Base-by-base conservation (phyloP, 2,888 invertebrate species). In the Thumatha senex region DNA sequence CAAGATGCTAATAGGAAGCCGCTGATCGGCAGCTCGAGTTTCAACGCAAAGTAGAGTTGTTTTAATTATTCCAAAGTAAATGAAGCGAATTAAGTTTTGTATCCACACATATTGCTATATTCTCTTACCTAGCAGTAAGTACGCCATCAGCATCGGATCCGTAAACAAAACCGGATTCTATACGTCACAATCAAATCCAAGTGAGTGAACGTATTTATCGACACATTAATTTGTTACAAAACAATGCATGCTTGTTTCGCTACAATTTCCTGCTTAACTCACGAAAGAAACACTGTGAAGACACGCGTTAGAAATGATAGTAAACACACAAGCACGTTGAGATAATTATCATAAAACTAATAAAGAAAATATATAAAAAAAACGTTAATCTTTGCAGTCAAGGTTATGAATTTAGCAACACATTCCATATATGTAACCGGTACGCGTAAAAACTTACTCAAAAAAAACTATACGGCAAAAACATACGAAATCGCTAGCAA, bases 61-160 rank as follows among this genome's bases (percentile, higher is more conserved):
- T 24, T 5, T 5, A 24, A 24, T 24, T 24, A 24, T 24, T 24
- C 18, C 18, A 24, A 2, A 24, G 5, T 24, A 24, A 2, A 24
- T 2, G 18, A 4, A 24, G 5, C 18, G 18, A 24, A 24, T 4
- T 2, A 24, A 24, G 18, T 24, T 24, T 24, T 5, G 18, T 24
- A 31, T 11, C 31, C 10, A 31, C 31, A 31, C 7, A 31, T 31
- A 60, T 46, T 63, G 53, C 69, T 66, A 64, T 53, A 61, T 56
- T 42, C 55, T 82, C 84, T 84, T 82, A 84, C 83, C 86, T 82
- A 84, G 83, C 86, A 72, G 70, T 84, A 87, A 88, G 88, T 87
- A 80, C 82, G 74, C 55, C 67, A 72, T 72, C 79, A 78, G 73
- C 73, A 72, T 74, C 68, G 73, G 64, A 77, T 80, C 73, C 81